Conservation (phyloP, 64 coral and sea anemone genomes). For the Pocillopora damicornis region DNA sequence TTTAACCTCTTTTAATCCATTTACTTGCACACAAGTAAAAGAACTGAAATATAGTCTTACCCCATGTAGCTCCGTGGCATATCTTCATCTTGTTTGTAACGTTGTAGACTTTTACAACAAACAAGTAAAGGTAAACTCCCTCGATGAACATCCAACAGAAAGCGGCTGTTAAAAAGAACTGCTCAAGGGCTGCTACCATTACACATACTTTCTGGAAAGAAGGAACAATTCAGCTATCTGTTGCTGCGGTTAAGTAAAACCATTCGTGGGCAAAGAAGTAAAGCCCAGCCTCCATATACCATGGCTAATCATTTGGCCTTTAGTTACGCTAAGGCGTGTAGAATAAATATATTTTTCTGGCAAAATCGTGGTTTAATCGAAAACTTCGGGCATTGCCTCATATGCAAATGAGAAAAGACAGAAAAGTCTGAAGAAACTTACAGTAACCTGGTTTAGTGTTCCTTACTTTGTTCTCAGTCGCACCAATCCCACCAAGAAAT, state of each 20-base stretch:
- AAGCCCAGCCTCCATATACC: too few relatives aligned
- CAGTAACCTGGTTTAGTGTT: too few relatives aligned
- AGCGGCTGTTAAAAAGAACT: constrained; percentile 50
- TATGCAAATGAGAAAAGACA: too few relatives aligned
- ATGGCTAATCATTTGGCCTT: too few relatives aligned
- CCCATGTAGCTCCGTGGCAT: constrained; percentile 44
- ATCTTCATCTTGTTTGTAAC: constrained; percentile 25
- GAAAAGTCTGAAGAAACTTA: too few relatives aligned
- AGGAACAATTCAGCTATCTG: background rate
- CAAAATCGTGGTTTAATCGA: too few relatives aligned
- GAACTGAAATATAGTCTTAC: background rate
- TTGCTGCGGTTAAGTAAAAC: background rate
- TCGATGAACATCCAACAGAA: constrained; percentile 65
- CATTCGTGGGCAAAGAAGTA: too few relatives aligned
- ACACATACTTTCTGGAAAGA: constrained; percentile 22
- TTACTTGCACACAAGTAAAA: too few relatives aligned
- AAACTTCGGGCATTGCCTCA: too few relatives aligned
- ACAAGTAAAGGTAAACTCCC: constrained; percentile 61
- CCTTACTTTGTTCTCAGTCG: background rate
- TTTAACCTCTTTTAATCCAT: too few relatives aligned
- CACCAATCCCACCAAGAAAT: constrained; percentile 38
- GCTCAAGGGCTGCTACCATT: constrained; percentile 32
- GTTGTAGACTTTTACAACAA: constrained; percentile 60
- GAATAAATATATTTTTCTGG: too few relatives aligned
- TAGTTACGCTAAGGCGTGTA: too few relatives aligned